These are phyloP conservation scores for Meghimatium bilineatum DNA, from an alignment of 2,888 invertebrate species.

Conservation along the genomic window DNA sequence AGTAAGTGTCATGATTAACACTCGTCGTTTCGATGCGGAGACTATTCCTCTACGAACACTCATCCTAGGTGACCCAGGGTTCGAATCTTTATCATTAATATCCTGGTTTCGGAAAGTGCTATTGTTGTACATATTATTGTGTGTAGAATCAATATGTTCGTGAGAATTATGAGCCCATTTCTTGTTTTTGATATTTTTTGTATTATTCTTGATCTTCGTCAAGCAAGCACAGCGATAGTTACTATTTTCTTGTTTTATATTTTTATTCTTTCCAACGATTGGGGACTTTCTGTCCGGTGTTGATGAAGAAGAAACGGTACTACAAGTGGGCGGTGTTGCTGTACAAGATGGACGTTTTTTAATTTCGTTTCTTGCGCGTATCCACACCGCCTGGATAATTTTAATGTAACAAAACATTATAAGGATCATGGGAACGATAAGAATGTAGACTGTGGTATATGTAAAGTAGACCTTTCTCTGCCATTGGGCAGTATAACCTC, in stretches of 20 bases:
- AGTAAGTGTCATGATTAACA: conserved; percentile 77
- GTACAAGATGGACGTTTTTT: neutral
- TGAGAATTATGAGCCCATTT: conserved; percentile 38
- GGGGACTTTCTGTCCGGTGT: neutral
- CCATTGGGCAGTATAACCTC: conserved; percentile 78
- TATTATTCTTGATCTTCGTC: neutral
- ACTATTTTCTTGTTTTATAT: neutral
- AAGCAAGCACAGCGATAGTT: neutral
- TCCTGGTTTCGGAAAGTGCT: neutral
- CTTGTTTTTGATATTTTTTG: neutral
- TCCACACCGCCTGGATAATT: conserved; percentile 77
- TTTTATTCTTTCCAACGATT: neutral
- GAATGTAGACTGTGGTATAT: conserved; percentile 77
- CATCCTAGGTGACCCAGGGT: conserved; percentile 60
- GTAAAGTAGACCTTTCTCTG: conserved; percentile 78
- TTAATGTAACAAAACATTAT: conserved; percentile 78
- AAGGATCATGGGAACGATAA: conserved; percentile 76
- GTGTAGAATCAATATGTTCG: conserved; percentile 20
- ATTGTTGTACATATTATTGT: neutral
- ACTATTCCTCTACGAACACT: conserved; percentile 68
- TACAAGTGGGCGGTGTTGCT: neutral
- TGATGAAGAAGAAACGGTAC: neutral
- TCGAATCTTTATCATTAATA: conserved; percentile 1
- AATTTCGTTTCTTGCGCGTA: conserved; percentile 58
- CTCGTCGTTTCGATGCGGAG: conserved; percentile 76